phyloP scores from a whole-genome alignment of 2,797 vertebrate species.

The Danionella dracula region DNA sequence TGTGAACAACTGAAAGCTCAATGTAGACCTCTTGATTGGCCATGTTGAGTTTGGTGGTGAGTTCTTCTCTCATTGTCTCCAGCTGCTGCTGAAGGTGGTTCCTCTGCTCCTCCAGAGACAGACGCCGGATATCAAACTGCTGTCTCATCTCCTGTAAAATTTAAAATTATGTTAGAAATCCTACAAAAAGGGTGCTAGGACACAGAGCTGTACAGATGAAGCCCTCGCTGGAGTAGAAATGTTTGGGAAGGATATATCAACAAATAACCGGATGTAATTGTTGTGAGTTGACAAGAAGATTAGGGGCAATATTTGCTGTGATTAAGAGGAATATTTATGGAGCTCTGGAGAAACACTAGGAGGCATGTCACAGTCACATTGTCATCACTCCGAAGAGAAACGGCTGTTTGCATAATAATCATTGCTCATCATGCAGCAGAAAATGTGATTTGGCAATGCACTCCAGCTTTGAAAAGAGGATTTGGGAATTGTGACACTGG shows the following conservation, averaged over 20 bases:
- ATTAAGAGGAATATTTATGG: slow-evolving; percentile 5
- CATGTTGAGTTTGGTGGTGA: slow-evolving; percentile 85
- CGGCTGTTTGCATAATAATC: slow-evolving; percentile 20
- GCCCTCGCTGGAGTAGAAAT: too few species aligned
- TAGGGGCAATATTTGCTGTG: slow-evolving; percentile 7
- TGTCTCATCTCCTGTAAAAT: slow-evolving; percentile 85
- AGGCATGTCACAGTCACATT: slow-evolving; percentile 2
- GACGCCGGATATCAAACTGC: slow-evolving; percentile 87
- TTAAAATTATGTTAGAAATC: background rate
- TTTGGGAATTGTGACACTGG: background rate
- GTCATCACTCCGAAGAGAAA: slow-evolving; percentile 12
- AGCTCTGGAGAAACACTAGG: background rate
- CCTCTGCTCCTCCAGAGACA: slow-evolving; percentile 86
- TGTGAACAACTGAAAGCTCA: background rate
- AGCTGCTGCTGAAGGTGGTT: slow-evolving; percentile 85
- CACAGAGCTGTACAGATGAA: too few species aligned
- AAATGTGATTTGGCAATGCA: slow-evolving; percentile 3
- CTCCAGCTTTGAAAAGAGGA: slow-evolving; percentile 4
- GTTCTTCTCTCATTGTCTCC: slow-evolving; percentile 85
- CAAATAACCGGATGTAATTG: background rate
- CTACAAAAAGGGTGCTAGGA: too few species aligned
- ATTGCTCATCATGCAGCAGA: background rate
- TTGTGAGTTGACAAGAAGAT: slow-evolving; percentile 12
- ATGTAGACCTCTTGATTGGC: slow-evolving; percentile 86
- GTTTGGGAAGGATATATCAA: background rate